These are phyloP conservation scores for Leptinotarsa haldemani DNA, from an alignment of 2,888 invertebrate species.

Conservation along the genomic window DNA sequence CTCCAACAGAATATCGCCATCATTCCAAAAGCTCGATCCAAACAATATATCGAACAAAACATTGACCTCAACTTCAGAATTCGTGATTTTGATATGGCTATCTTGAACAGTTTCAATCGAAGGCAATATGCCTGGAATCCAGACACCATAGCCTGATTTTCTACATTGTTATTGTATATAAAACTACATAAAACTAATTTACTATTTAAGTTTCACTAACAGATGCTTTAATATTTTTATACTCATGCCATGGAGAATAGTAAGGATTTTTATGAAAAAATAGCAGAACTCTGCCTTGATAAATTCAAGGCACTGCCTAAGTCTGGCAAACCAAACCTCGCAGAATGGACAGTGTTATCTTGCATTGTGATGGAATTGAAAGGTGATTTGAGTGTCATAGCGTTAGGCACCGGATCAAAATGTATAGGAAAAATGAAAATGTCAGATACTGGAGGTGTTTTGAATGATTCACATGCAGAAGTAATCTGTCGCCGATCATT, in stretches of 20 bases:
- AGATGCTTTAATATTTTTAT: conserved; percentile 21
- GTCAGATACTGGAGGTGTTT: conserved; percentile 74
- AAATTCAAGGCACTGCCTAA: conserved; percentile 76
- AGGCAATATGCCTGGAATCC: conserved; percentile 74
- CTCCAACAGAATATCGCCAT: conserved; percentile 77
- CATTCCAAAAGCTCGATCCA: conserved; percentile 74
- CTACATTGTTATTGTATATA: no score
- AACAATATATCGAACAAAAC: conserved; percentile 71
- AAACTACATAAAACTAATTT: conserved; percentile 9
- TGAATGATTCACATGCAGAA: conserved; percentile 95
- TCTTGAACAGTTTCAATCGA: conserved; percentile 43
- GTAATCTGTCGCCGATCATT: conserved; percentile 86
- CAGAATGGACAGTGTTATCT: conserved; percentile 88
- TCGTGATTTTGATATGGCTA: conserved; percentile 68
- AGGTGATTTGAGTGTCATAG: conserved; percentile 71
- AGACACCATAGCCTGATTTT: conserved; percentile 64
- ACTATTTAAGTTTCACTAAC: conserved; percentile 28
- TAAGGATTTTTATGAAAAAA: conserved; percentile 54
- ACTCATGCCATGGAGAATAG: conserved; percentile 34
- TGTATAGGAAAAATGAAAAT: conserved; percentile 82
- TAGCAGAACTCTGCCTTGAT: conserved; percentile 72
- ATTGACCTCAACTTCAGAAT: conserved; percentile 72
- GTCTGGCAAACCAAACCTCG: conserved; percentile 80
- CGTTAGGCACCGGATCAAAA: conserved; percentile 93
- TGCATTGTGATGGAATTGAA: conserved; percentile 73